phyloP scores from a whole-genome alignment of 2,113 vertebrate species.

The Choloepus hoffmanni region DNA sequence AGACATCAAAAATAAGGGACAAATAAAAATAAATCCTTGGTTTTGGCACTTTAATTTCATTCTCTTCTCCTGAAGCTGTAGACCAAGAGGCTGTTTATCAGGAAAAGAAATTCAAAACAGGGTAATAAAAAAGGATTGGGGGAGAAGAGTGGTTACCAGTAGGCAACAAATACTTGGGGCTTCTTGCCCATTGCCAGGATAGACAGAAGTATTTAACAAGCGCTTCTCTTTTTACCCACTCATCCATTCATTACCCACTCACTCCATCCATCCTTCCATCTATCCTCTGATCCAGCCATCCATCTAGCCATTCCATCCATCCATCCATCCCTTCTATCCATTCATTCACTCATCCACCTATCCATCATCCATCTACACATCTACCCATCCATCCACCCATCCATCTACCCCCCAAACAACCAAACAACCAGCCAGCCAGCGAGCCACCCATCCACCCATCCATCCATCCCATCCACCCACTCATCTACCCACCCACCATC shows the following conservation, averaged over 20 bases:
- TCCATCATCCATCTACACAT: not conserved
- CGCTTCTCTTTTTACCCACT: too few relatives aligned
- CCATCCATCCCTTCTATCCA: too few relatives aligned
- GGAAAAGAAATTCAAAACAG: conserved; percentile 5
- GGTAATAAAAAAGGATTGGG: not conserved
- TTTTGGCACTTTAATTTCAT: not conserved
- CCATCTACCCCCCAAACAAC: too few relatives aligned
- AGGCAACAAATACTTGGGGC: not conserved
- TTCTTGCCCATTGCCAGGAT: not conserved
- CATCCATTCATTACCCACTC: not conserved
- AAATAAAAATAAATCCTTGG: not conserved
- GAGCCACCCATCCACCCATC: too few relatives aligned
- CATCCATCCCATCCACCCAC: not conserved
- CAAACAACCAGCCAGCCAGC: not conserved
- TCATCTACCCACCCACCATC: too few relatives aligned
- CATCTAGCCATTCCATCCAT: not conserved
- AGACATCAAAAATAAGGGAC: not conserved
- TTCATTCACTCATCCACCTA: too few relatives aligned
- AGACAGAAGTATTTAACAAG: not conserved
- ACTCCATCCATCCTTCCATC: too few relatives aligned
- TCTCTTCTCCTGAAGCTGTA: not conserved
- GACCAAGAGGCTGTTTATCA: conserved; percentile 34
- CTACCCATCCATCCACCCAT: not conserved
- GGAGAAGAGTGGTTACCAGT: rapidly evolving
- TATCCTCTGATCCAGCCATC: too few relatives aligned